These are phyloP conservation scores for Chelonus insularis DNA, from an alignment of 1,140 invertebrate genomes.

Conservation along the genomic window DNA sequence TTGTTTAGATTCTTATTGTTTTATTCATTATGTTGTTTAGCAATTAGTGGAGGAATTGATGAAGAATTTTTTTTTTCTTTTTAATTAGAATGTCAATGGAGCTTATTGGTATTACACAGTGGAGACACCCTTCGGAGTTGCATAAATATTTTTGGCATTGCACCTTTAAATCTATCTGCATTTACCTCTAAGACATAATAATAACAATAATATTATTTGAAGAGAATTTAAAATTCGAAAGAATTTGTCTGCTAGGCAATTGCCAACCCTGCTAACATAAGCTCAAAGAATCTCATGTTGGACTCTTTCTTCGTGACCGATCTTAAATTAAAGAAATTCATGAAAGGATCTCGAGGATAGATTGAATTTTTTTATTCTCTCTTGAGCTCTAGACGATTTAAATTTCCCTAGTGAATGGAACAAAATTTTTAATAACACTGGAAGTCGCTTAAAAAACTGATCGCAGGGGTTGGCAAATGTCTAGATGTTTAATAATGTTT, in stretches of 20 bases:
- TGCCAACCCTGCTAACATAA: slow-evolving; percentile 1
- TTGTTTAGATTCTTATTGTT: too few relatives aligned
- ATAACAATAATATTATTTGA: slow-evolving; percentile 2
- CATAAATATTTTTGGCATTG: slow-evolving; percentile 32
- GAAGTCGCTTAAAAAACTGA: not conserved
- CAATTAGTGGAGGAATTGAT: too few relatives aligned
- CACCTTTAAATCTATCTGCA: slow-evolving; percentile 26
- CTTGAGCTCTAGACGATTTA: not conserved
- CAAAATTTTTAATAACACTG: slow-evolving; percentile 8
- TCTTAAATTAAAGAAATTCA: slow-evolving; percentile 14
- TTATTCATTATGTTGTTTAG: too few relatives aligned
- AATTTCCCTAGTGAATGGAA: slow-evolving; percentile 8
- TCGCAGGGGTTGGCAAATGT: slow-evolving; percentile 9
- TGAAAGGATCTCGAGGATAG: slow-evolving; percentile 3
- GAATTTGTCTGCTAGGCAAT: not conserved
- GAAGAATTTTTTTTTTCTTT: too few relatives aligned
- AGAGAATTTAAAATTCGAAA: not conserved
- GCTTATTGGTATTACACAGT: slow-evolving; percentile 41
- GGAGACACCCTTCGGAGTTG: slow-evolving; percentile 54
- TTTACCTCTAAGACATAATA: slow-evolving; percentile 19
- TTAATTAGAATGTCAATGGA: slow-evolving; percentile 43
- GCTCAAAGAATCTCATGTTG: not conserved
- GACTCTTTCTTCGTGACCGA: not conserved
- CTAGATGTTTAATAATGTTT: not conserved
- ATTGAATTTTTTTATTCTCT: slow-evolving; percentile 11